Percentiles rank a stretch among this genome's conserved stretches.
phyloP scores from a whole-genome alignment of 64 coral and sea anemone species.

The Trachythela sp. region DNA sequence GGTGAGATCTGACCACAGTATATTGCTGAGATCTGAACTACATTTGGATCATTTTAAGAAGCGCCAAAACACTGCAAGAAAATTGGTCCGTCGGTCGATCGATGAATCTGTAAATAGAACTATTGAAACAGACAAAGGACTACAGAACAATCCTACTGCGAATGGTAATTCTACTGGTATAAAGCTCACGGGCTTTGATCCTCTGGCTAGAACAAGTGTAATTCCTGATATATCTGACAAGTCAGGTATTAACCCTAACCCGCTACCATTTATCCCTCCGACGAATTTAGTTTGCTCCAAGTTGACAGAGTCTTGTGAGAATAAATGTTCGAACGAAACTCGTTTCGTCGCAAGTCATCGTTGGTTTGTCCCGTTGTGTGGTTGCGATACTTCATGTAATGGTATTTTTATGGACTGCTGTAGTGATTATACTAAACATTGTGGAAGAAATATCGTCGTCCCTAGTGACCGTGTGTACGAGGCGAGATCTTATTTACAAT shows the following conservation, averaged over 20 bases:
- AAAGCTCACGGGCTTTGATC: not conserved
- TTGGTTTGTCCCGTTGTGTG: not conserved
- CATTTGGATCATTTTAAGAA: no score
- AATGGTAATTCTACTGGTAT: not conserved
- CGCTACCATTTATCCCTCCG: not conserved
- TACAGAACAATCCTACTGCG: not conserved
- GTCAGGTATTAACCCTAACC: not conserved
- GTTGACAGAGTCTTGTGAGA: not conserved
- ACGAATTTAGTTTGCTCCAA: not conserved
- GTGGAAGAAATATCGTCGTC: not conserved
- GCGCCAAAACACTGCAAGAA: not conserved
- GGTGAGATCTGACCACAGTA: no score
- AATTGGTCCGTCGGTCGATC: not conserved
- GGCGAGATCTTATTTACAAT: not conserved
- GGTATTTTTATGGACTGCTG: constrained; percentile 12
- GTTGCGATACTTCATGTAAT: not conserved
- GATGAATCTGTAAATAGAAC: not conserved
- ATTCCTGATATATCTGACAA: not conserved
- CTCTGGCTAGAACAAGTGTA: not conserved
- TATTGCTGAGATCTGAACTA: no score
- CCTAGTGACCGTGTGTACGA: not conserved
- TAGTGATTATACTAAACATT: not conserved
- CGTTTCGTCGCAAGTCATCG: not conserved
- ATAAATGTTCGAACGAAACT: not conserved
- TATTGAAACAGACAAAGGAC: not conserved